These are phyloP conservation scores for Pagetopsis macropterus DNA, from an alignment of 2,797 vertebrate genomes.

Conservation along the genomic window DNA sequence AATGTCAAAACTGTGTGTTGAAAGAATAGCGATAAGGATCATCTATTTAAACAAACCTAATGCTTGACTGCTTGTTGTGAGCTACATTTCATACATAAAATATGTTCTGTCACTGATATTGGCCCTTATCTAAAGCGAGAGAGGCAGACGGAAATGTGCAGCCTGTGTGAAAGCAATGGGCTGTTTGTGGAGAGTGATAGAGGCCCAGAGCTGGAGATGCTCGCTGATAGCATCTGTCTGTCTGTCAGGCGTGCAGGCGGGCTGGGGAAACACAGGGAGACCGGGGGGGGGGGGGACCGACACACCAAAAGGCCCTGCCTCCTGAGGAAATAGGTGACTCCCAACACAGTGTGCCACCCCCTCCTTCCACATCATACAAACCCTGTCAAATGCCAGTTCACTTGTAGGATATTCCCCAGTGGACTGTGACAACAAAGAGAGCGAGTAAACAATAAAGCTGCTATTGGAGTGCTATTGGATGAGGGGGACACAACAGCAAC, in stretches of 20 bases:
- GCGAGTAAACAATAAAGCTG: constrained; percentile 66
- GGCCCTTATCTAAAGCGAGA: constrained; percentile 94
- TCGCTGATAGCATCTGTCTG: constrained; percentile 88
- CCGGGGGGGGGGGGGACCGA: constrained; percentile 54
- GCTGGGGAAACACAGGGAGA: constrained; percentile 75
- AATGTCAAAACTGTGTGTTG: constrained; percentile 84
- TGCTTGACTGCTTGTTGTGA: constrained; percentile 96
- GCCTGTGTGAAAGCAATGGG: constrained; percentile 88
- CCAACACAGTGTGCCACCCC: constrained; percentile 50
- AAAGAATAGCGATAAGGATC: constrained; percentile 93
- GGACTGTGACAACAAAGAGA: constrained; percentile 68
- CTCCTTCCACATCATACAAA: constrained; percentile 66
- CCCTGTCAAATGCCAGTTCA: constrained; percentile 75
- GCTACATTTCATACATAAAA: constrained; percentile 99
- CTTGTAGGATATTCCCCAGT: constrained; percentile 73
- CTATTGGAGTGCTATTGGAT: constrained; percentile 10
- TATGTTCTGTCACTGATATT: constrained; percentile 98
- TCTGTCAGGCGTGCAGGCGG: constrained; percentile 82
- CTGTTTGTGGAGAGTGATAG: constrained; percentile 91
- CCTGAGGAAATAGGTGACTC: constrained; percentile 76
- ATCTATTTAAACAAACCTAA: constrained; percentile 98
- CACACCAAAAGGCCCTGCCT: constrained; percentile 70
- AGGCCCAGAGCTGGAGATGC: constrained; percentile 88
- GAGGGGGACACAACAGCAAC: constrained; percentile 34
- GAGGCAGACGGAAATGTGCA: constrained; percentile 88